Conservation (phyloP, 2,888 invertebrate species). For the Nesidiocoris tenuis region DNA sequence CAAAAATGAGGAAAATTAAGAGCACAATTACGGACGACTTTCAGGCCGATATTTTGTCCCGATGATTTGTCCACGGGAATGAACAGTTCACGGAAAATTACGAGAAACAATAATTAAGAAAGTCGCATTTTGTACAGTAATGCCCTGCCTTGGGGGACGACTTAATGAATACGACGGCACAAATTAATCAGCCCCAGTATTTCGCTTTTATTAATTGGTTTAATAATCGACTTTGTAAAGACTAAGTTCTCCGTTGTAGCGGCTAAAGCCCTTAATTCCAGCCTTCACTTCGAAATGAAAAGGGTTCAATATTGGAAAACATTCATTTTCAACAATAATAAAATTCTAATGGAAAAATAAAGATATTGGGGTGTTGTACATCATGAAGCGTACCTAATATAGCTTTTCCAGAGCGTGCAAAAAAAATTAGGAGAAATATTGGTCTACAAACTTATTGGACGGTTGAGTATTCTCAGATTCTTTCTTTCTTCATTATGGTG, state of each 20-base stretch:
- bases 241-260: background rate
- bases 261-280: conserved; percentile 1
- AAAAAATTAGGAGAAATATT: too few relatives aligned
- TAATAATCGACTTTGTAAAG: conserved; percentile 32
- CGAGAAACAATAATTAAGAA: conserved; percentile 18
- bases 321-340: background rate
- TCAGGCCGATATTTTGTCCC: too few relatives aligned
- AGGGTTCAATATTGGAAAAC: background rate
- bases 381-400: background rate
- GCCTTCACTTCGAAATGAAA: background rate
- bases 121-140: conserved; percentile 4
- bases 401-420: too few relatives aligned
- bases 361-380: too few relatives aligned
- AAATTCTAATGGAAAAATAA: background rate
- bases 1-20: too few relatives aligned
- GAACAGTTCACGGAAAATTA: conserved; percentile 11
- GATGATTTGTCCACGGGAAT: background rate
- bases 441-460: too few relatives aligned
- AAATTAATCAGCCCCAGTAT: conserved; percentile 34
- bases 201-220: conserved; percentile 22
- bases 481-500: too few relatives aligned
- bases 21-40: too few relatives aligned
- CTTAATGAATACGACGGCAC: conserved; percentile 30
- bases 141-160: background rate
- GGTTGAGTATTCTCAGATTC: too few relatives aligned